These are phyloP conservation scores for Pandion haliaetus DNA, from an alignment of 2,113 vertebrate species.

Conservation along the genomic window DNA sequence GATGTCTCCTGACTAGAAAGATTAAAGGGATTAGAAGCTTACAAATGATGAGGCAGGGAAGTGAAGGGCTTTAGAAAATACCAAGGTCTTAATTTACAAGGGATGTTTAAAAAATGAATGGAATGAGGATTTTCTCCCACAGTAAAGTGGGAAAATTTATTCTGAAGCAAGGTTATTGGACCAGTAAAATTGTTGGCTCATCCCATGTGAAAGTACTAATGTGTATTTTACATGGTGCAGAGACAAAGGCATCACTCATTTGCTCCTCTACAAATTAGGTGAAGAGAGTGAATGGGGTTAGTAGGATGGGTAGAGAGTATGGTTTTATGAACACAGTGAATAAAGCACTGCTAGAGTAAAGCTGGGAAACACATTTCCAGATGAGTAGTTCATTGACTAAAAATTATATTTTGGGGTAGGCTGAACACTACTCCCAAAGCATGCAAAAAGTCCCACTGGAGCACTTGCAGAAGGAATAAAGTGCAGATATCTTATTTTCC, in stretches of 20 bases:
- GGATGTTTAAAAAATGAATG: constrained; percentile 11
- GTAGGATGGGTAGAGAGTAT: not conserved
- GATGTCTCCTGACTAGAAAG: not conserved
- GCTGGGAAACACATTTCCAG: not conserved
- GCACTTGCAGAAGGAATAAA: not conserved
- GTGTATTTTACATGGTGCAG: not conserved
- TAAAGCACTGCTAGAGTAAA: not conserved
- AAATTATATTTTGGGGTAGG: not conserved
- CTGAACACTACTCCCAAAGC: not conserved
- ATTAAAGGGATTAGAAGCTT: constrained; percentile 61
- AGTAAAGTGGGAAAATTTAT: not conserved
- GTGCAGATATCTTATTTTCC: not conserved
- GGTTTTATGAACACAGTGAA: not conserved
- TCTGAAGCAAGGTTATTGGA: not conserved
- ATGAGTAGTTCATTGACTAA: not conserved
- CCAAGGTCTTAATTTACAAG: constrained; percentile 31
- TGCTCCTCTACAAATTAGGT: not conserved
- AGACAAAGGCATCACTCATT: not conserved
- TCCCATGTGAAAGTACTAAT: not conserved
- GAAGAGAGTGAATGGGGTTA: not conserved
- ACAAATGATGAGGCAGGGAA: not conserved
- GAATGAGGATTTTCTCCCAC: not conserved
- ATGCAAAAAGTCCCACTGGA: not conserved
- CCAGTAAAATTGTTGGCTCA: not conserved
- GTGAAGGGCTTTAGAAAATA: constrained; percentile 28